Conservation (phyloP, 2,113 vertebrate genomes). For the Cavia aperea region DNA sequence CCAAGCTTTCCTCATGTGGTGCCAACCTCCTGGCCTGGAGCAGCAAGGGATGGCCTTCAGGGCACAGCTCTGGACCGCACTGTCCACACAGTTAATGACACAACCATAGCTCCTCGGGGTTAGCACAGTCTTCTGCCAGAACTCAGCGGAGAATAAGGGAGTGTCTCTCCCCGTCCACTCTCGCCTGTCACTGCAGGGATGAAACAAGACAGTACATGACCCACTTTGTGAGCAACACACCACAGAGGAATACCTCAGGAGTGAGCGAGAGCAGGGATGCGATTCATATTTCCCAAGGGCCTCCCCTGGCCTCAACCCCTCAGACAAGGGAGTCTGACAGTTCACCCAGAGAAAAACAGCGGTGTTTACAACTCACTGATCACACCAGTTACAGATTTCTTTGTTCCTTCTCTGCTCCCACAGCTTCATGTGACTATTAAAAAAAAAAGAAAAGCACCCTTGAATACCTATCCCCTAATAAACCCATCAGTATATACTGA, state of each 20-base stretch:
- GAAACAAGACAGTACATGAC: not conserved
- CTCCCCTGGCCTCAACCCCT: constrained; percentile 26
- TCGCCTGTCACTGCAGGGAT: not conserved
- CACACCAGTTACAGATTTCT: not conserved
- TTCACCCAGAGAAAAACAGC: not conserved
- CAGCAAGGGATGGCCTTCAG: not conserved
- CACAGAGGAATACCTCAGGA: not conserved
- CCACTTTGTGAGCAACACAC: not conserved
- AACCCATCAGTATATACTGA: constrained; percentile 18
- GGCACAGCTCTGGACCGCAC: not conserved
- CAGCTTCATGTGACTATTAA: not conserved
- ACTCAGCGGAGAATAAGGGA: not conserved
- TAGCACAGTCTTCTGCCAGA: not conserved
- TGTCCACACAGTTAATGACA: not conserved
- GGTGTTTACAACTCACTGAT: not conserved
- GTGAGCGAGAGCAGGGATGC: not conserved
- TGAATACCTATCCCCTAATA: constrained; percentile 43
- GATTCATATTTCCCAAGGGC: not conserved
- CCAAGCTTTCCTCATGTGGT: not conserved
- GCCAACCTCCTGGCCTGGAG: not conserved
- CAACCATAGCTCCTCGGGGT: not conserved
- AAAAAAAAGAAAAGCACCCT: not conserved
- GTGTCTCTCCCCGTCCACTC: not conserved
- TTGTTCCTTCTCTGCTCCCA: not conserved
- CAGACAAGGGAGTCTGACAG: constrained; percentile 1